Evolutionary conservation across 2,888 invertebrate genomes (phyloP), one percentile per base, ranked within the genome.

Genomic region (Phalera bucephala): DNA sequence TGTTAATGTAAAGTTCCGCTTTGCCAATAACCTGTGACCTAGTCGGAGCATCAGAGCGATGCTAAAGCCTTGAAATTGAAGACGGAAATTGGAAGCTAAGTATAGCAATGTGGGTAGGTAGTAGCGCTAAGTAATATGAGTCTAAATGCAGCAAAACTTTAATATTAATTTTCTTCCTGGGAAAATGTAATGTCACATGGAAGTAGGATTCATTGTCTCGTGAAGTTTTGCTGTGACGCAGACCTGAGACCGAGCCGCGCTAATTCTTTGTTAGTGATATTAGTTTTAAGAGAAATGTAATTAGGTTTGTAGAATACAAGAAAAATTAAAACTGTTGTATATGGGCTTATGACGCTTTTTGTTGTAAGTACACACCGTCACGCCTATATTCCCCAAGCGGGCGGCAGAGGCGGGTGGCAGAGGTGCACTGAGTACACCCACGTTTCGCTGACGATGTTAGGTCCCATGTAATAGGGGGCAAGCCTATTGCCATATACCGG

Each of bases 211-310:
- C 22, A 55, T 50, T 11, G 31, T n/a, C 17, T 0, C 9, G 12
- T 14, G 11, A 26, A 38, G 33, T 33, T 40, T 41, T 33, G 22
- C 36, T 33, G 13, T 20, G 22, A 20, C 10, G 21, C 8, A 25
- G 12, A 17, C 22, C 9, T 17, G 31, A 15, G 17, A 20, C 32
- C 19, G 1, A 31, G 12, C 10, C 21, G n/a, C 19, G 11, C 21
- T 46, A 31, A 42, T 38, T 49, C 32, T 33, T 38, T 14, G 39
- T 50, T 35, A 50, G 28, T 14, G 31, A 33, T 12, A 43, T 33
- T 39, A 34, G 35, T 35, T 28, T 40, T 29, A 12, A 28, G n/a
- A n/a, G n/a, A n/a, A n/a, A n/a, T n/a, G n/a, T n/a, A n/a, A n/a
- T n/a, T n/a, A n/a, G n/a, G n/a, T n/a, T n/a, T n/a, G n/a, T n/a